Conservation (phyloP, 2,113 vertebrate genomes). For the Xiphorhynchus elegans region DNA sequence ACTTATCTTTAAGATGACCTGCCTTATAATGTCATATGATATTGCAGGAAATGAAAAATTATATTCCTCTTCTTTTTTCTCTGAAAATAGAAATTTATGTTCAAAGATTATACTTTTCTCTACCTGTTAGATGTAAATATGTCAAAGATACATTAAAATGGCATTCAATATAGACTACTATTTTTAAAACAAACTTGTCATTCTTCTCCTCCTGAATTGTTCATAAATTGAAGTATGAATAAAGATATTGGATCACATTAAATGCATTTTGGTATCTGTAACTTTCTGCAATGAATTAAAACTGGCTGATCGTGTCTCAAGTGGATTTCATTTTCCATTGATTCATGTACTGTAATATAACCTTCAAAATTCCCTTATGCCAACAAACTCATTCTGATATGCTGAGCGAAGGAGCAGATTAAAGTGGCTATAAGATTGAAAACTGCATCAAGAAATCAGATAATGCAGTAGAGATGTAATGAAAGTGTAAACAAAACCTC, state of each 20-base stretch:
- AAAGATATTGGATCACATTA: constrained; percentile 92
- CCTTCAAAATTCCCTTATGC: constrained; percentile 89
- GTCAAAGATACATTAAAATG: constrained; percentile 71
- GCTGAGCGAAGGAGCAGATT: constrained; percentile 83
- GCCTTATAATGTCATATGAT: constrained; percentile 22
- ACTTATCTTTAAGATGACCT: constrained; percentile 45
- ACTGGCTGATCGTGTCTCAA: constrained; percentile 89
- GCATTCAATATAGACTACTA: constrained; percentile 71
- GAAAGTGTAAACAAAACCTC: constrained; percentile 89
- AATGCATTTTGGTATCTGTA: constrained; percentile 89
- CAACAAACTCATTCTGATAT: constrained; percentile 83
- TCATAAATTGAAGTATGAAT: constrained; percentile 89
- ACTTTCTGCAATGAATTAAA: constrained; percentile 93
- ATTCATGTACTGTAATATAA: constrained; percentile 94
- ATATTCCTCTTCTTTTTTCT: constrained; percentile 33
- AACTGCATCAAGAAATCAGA: constrained; percentile 83
- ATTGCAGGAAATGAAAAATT: constrained; percentile 58
- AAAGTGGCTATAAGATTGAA: constrained; percentile 85
- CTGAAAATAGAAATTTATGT: constrained; percentile 67
- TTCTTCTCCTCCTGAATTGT: constrained; percentile 78
- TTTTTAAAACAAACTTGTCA: constrained; percentile 87
- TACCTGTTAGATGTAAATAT: constrained; percentile 74
- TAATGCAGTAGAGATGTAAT: constrained; percentile 85
- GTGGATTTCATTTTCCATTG: constrained; percentile 93
- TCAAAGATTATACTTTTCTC: constrained; percentile 64